A percentile compares a stretch with the other conserved stretches of the same genome.
Evolutionary conservation across 2,113 vertebrate genomes (phyloP).

Genomic region (Archilochus colubris): DNA sequence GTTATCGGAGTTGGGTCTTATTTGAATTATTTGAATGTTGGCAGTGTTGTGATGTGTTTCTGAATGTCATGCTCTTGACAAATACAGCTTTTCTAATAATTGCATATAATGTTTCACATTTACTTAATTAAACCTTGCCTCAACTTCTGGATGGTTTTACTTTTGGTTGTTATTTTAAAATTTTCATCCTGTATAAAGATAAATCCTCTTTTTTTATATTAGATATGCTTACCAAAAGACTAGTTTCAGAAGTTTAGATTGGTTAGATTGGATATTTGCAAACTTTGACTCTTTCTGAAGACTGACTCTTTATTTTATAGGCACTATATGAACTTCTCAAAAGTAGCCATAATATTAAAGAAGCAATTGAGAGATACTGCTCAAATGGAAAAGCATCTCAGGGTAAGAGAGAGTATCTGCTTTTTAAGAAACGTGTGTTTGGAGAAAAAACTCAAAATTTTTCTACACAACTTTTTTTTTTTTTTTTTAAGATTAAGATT

Average conservation of each 20-base stretch:
- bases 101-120: no score
- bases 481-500: neutral
- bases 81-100: no score
- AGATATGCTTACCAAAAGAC: neutral
- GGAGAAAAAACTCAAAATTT: neutral
- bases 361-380: slow-evolving; percentile 86
- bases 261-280: neutral
- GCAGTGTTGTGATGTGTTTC: neutral
- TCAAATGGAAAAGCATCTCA: slow-evolving; percentile 82
- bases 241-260: neutral
- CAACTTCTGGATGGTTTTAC: neutral
- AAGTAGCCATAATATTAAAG: slow-evolving; percentile 85
- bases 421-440: neutral
- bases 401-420: slow-evolving; percentile 74
- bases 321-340: slow-evolving; percentile 89
- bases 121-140: neutral
- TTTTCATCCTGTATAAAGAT: neutral
- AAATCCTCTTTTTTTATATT: neutral
- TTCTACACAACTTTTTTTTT: no score
- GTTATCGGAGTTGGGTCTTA: no score
- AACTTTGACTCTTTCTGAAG: neutral
- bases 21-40: no score
- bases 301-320: slow-evolving; percentile 58
- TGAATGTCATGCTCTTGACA: neutral
- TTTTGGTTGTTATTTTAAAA: neutral